These are phyloP conservation scores for Zoanthus sansibaricus DNA, from an alignment of 92 coral and sea anemone species.

Conservation along the genomic window DNA sequence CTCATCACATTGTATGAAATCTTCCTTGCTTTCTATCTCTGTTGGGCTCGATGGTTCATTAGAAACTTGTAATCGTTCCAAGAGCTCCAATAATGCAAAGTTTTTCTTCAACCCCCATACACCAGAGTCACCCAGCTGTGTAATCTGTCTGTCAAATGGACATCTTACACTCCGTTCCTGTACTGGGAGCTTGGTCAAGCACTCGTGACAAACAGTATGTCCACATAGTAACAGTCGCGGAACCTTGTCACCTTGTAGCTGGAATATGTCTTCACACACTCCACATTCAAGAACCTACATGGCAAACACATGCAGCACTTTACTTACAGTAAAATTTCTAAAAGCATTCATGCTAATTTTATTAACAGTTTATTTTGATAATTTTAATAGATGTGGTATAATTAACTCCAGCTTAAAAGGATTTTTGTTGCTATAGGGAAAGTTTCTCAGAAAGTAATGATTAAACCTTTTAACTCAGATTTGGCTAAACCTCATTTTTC, in stretches of 20 bases:
- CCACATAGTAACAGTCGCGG: constrained; percentile 96
- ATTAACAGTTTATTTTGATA: no score
- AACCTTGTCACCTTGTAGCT: constrained; percentile 98
- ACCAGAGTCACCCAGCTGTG: constrained; percentile 97
- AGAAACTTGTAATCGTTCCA: constrained; percentile 85
- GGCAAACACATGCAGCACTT: not conserved
- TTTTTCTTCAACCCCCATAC: constrained; percentile 99
- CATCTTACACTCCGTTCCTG: constrained; percentile 84
- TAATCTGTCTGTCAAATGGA: constrained; percentile 97
- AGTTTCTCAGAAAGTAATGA: no score
- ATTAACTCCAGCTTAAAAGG: no score
- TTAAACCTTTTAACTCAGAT: no score
- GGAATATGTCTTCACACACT: constrained; percentile 96
- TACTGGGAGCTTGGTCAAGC: constrained; percentile 89
- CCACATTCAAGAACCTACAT: constrained; percentile 93
- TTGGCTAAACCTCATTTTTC: no score
- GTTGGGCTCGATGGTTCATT: constrained; percentile 73
- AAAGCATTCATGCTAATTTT: no score
- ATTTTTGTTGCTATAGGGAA: no score
- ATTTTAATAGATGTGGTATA: no score
- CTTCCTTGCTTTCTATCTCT: constrained; percentile 74
- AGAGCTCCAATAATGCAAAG: constrained; percentile 93
- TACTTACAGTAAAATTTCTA: not conserved
- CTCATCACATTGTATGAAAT: constrained; percentile 90
- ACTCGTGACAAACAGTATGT: constrained; percentile 97